These are phyloP conservation scores for Microtus montanus DNA, from an alignment of 2,113 vertebrate genomes.

Conservation along the genomic window DNA sequence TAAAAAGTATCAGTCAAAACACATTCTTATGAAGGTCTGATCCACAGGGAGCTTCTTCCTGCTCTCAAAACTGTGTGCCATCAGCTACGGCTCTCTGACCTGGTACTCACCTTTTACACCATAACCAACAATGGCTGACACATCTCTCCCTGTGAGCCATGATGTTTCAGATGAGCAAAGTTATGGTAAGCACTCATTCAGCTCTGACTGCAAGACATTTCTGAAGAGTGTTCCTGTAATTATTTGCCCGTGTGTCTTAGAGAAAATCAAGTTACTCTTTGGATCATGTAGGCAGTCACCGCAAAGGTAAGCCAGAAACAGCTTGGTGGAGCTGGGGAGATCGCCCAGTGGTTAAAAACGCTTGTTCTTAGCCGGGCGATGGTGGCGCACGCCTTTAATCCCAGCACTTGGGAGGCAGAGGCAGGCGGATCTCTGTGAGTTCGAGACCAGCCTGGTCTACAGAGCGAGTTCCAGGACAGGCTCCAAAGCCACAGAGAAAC, in stretches of 20 bases:
- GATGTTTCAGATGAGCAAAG: not conserved
- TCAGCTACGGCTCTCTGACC: slow-evolving; percentile 53
- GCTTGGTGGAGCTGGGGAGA: not conserved
- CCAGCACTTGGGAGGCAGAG: no score
- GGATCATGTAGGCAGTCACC: not conserved
- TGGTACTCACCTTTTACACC: not conserved
- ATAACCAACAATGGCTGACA: not conserved
- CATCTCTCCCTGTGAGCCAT: not conserved
- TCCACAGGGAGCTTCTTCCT: slow-evolving; percentile 17
- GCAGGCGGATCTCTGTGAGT: no score
- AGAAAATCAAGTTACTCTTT: slow-evolving; percentile 7
- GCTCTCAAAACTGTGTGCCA: slow-evolving; percentile 26
- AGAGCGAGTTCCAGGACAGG: no score
- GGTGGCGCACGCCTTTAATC: no score
- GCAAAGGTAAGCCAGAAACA: not conserved
- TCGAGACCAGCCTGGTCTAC: no score
- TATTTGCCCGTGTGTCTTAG: not conserved
- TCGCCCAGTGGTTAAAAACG: not conserved
- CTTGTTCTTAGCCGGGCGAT: not conserved
- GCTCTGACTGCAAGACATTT: not conserved
- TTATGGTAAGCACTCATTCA: not conserved
- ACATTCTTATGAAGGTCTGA: slow-evolving; percentile 70
- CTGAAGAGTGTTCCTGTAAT: slow-evolving; percentile 33
- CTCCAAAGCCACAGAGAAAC: no score
- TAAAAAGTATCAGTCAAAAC: slow-evolving; percentile 55